Percentiles rank a stretch among this genome's conserved stretches.
Conservation (phyloP, 1,140 invertebrate species). For the Diachasma alloeum region DNA sequence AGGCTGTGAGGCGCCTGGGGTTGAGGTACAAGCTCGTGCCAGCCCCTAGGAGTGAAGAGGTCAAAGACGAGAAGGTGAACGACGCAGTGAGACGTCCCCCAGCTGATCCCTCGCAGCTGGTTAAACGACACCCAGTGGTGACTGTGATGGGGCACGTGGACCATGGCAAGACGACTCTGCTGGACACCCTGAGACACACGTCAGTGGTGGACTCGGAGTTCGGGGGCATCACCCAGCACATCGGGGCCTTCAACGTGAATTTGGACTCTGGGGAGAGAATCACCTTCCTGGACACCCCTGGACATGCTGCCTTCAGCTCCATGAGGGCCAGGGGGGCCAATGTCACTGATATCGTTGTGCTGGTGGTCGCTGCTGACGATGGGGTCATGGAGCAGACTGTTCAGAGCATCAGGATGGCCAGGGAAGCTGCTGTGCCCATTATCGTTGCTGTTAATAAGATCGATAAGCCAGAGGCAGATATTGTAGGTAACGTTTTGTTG, state of each 20-base stretch:
- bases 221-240: constrained; percentile 99
- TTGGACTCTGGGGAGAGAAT: constrained; percentile 77
- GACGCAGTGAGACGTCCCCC: constrained; percentile 39
- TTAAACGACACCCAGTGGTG: constrained; percentile 87
- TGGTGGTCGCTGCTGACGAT: constrained; percentile 98
- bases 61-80: constrained; percentile 55
- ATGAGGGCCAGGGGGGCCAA: constrained; percentile 92
- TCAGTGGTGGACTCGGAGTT: constrained; percentile 91
- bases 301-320: constrained; percentile 94
- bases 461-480: constrained; percentile 88
- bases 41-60: constrained; percentile 55
- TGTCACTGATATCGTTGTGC: constrained; percentile 93
- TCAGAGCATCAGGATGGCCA: constrained; percentile 82
- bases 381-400: constrained; percentile 98
- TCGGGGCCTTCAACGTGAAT: constrained; percentile 93
- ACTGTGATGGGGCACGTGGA: constrained; percentile 99
- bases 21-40: constrained; percentile 67
- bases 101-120: constrained; percentile 69
- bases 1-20: constrained; percentile 74
- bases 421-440: constrained; percentile 84
- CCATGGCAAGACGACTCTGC: constrained; percentile 97
- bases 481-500: constrained; percentile 71
- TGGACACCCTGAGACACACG: constrained; percentile 89
- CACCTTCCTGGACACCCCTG: constrained; percentile 99
- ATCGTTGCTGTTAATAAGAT: constrained; percentile 99